Evolutionary conservation across 2,888 invertebrate species (phyloP).

Genomic region (Lasioglossum vierecki): DNA sequence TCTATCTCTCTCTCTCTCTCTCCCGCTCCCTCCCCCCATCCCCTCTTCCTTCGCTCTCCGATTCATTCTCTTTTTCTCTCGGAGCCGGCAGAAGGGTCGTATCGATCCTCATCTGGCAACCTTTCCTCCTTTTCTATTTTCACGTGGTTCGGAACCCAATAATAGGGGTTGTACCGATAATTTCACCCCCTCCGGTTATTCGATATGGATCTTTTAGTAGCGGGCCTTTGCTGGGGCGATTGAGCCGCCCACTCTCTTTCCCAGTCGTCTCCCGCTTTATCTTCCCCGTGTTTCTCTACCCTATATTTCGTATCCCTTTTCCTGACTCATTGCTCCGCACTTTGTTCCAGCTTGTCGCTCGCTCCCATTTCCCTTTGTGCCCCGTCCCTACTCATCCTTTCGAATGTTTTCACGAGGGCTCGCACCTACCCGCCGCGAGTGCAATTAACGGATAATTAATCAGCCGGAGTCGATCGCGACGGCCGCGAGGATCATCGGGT

Average conservation of each 20-base stretch:
- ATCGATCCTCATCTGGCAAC: slow-evolving; percentile 69
- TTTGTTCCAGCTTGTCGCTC: slow-evolving; percentile 51
- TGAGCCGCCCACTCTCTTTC: slow-evolving; percentile 64
- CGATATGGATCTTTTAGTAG: slow-evolving; percentile 78
- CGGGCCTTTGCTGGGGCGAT: slow-evolving; percentile 78
- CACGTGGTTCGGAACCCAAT: slow-evolving; percentile 75
- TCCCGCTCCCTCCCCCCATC: background rate
- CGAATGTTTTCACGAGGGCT: slow-evolving; percentile 60
- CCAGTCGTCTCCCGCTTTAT: slow-evolving; percentile 28
- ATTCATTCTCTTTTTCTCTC: background rate
- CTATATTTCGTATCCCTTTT: slow-evolving; percentile 48
- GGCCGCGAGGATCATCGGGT: background rate
- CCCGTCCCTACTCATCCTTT: slow-evolving; percentile 54
- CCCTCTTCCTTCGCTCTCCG: too few species aligned
- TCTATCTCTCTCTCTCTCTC: slow-evolving; percentile 21
- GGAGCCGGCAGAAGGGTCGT: slow-evolving; percentile 39
- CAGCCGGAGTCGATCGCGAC: slow-evolving; percentile 47
- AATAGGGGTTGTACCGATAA: slow-evolving; percentile 79
- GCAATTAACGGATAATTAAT: slow-evolving; percentile 74
- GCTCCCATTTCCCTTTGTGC: slow-evolving; percentile 50
- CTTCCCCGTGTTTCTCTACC: slow-evolving; percentile 42
- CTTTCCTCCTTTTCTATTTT: slow-evolving; percentile 70
- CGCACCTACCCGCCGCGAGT: slow-evolving; percentile 54
- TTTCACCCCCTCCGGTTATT: slow-evolving; percentile 76
- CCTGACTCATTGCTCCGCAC: slow-evolving; percentile 53